Evolutionary conservation across 2,888 invertebrate species (phyloP).

Genomic region (Itoplectis maculator): DNA sequence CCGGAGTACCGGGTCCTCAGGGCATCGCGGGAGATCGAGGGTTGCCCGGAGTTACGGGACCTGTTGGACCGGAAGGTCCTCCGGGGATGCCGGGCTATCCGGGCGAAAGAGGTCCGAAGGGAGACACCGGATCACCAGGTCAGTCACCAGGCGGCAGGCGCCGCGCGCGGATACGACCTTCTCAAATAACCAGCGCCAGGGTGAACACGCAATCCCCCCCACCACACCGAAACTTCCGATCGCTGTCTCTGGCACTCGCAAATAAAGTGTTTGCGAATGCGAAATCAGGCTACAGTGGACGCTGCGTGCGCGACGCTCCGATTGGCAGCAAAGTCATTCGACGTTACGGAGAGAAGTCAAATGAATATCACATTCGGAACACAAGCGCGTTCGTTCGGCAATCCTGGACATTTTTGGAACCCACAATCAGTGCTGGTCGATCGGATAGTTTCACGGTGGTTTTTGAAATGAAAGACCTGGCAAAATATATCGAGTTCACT

Average conservation of each 20-base stretch:
- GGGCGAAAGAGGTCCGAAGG: slow-evolving; percentile 90
- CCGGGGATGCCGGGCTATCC: slow-evolving; percentile 85
- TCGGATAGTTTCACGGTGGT: too few species aligned
- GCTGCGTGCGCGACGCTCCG: too few species aligned
- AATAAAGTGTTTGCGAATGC: neutral
- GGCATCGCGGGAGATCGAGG: slow-evolving; percentile 87
- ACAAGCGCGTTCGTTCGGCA: too few species aligned
- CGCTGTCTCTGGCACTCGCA: neutral
- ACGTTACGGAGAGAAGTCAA: too few species aligned
- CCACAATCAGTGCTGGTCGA: too few species aligned
- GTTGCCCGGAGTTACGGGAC: slow-evolving; percentile 89
- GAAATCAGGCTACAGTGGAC: too few species aligned
- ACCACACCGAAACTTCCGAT: neutral
- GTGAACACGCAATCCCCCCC: too few species aligned
- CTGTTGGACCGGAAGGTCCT: slow-evolving; percentile 90
- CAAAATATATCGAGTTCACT: too few species aligned
- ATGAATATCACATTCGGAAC: too few species aligned
- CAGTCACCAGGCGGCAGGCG: neutral
- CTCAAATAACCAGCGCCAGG: neutral
- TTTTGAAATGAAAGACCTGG: too few species aligned
- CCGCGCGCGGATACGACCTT: neutral
- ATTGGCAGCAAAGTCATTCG: too few species aligned
- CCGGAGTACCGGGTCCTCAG: slow-evolving; percentile 87
- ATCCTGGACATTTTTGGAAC: too few species aligned
- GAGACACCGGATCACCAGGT: slow-evolving; percentile 87